Evolutionary conservation across 2,888 invertebrate species (phyloP).

Genomic region (Leucania comma): DNA sequence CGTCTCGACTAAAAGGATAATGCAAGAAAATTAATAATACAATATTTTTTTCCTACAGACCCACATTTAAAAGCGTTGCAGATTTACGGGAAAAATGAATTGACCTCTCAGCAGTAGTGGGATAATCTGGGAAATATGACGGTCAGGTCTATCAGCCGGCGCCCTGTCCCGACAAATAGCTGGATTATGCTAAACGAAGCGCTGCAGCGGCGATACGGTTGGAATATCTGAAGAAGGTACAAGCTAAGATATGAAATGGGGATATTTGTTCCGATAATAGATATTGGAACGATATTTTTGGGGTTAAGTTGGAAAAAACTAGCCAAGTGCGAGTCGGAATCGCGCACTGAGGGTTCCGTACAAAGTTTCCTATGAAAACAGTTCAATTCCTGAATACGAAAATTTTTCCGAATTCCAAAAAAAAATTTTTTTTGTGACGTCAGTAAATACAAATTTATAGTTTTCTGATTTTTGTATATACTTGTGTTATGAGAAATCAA

Average conservation of each 20-base stretch:
- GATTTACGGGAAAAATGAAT: conserved; percentile 65
- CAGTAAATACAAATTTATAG: too few relatives aligned
- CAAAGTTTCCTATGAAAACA: too few relatives aligned
- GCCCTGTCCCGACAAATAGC: conserved; percentile 71
- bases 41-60: conserved; percentile 12
- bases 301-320: neutral
- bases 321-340: too few relatives aligned
- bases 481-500: too few relatives aligned
- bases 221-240: conserved; percentile 30
- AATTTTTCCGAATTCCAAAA: too few relatives aligned
- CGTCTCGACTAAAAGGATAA: too few relatives aligned
- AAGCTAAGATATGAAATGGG: conserved; percentile 31
- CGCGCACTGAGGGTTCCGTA: too few relatives aligned
- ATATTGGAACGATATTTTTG: conserved; percentile 33
- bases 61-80: conserved; percentile 44
- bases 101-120: conserved; percentile 59
- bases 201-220: conserved; percentile 55
- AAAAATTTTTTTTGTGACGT: too few relatives aligned
- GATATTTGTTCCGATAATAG: conserved; percentile 36
- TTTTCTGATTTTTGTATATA: too few relatives aligned
- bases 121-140: conserved; percentile 75
- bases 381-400: too few relatives aligned
- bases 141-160: conserved; percentile 63
- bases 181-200: conserved; percentile 78
- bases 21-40: conserved; percentile 19